A percentile compares a stretch with the other conserved stretches of the same genome.
Evolutionary conservation across 2,797 vertebrate species (phyloP).

Genomic region (Carapus acus): DNA sequence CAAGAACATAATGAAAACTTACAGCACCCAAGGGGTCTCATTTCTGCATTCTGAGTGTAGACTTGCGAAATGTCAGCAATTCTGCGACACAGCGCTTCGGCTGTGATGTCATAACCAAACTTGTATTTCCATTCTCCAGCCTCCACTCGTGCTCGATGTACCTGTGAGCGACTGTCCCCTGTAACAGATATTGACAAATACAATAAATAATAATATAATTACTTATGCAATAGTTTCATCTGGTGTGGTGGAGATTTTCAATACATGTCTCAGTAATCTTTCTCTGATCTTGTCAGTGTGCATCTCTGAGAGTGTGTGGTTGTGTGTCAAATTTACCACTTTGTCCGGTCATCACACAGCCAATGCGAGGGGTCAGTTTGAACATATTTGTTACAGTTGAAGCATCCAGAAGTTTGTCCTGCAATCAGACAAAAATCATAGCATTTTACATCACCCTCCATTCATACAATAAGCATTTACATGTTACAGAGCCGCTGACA

Average conservation of each 20-base stretch:
- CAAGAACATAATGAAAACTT: conserved; percentile 46
- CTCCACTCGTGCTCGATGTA: conserved; percentile 74
- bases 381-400: conserved; percentile 75
- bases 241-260: no score
- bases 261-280: no score
- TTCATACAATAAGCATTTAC: no score
- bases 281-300: no score
- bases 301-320: no score
- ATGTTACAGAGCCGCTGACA: no score
- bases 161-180: conserved; percentile 78
- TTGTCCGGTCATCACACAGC: conserved; percentile 78
- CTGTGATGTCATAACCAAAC: conserved; percentile 74
- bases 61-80: conserved; percentile 77
- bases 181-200: conserved; percentile 1
- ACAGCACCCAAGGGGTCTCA: conserved; percentile 80
- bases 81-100: conserved; percentile 70
- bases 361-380: conserved; percentile 71
- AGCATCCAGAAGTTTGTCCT: conserved; percentile 76
- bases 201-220: no score
- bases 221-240: no score
- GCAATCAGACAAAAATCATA: conserved; percentile 1
- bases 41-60: conserved; percentile 79
- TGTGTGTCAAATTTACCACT: conserved; percentile 49
- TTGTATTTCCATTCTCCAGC: conserved; percentile 78
- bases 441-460: no score